Conservation (phyloP, 1,140 invertebrate genomes). For the Sitophilus oryzae region DNA sequence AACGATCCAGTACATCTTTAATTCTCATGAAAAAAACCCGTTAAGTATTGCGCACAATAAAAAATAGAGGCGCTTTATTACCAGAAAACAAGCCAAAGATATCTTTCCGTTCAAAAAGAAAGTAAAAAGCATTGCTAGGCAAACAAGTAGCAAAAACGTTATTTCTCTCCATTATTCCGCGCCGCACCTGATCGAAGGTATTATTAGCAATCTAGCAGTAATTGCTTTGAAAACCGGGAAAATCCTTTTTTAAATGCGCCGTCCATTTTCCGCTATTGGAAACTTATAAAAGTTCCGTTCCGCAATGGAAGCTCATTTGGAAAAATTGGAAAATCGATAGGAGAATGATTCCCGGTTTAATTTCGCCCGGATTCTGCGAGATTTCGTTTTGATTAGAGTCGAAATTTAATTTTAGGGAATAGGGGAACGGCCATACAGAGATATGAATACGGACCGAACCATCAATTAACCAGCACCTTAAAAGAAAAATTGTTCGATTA, state of each 20-base stretch:
- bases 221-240: neutral
- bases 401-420: neutral
- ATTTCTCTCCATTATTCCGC: neutral
- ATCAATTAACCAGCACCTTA: no score
- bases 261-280: neutral
- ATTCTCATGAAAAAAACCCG: no score
- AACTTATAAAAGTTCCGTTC: neutral
- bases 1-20: no score
- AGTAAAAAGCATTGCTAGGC: no score
- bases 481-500: no score
- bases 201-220: neutral
- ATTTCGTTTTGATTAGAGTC: neutral
- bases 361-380: neutral
- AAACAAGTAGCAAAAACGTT: no score
- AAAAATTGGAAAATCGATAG: neutral
- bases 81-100: no score
- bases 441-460: neutral
- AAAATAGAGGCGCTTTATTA: no score
- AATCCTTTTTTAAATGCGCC: neutral
- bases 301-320: neutral
- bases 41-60: no score
- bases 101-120: no score
- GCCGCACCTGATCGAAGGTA: neutral
- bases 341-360: neutral
- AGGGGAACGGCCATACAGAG: neutral